phyloP scores from a whole-genome alignment of 2,888 invertebrate genomes.

The Lithophane semibrunnea region DNA sequence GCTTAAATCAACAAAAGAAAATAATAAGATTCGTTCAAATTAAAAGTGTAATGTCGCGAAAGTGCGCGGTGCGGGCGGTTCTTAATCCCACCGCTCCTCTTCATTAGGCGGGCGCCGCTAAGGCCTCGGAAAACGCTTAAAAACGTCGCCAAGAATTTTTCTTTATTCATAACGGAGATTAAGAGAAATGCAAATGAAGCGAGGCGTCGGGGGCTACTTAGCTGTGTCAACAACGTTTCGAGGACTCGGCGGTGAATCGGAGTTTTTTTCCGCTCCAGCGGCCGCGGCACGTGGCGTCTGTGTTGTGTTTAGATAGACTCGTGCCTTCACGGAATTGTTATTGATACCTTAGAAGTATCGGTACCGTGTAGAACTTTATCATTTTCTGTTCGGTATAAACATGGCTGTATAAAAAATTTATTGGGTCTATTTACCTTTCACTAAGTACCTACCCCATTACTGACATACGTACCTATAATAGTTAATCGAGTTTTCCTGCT shows the following conservation, averaged over 20 bases:
- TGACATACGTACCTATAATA: not conserved
- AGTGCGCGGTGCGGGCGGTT: slow-evolving; percentile 78
- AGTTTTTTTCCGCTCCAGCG: slow-evolving; percentile 74
- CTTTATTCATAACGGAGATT: slow-evolving; percentile 91
- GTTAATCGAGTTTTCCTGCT: too few relatives aligned
- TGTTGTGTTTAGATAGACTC: slow-evolving; percentile 38
- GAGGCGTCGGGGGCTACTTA: slow-evolving; percentile 88
- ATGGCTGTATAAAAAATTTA: not conserved
- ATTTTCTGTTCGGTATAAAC: not conserved
- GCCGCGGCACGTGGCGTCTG: slow-evolving; percentile 61
- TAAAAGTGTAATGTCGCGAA: slow-evolving; percentile 92
- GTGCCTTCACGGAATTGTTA: slow-evolving; percentile 40
- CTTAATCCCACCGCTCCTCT: slow-evolving; percentile 86
- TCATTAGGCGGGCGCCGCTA: slow-evolving; percentile 84
- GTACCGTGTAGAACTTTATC: slow-evolving; percentile 5
- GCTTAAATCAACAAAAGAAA: slow-evolving; percentile 93
- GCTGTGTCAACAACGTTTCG: slow-evolving; percentile 88
- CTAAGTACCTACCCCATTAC: not conserved
- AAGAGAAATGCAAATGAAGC: slow-evolving; percentile 90
- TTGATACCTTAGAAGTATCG: slow-evolving; percentile 16
- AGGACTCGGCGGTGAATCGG: slow-evolving; percentile 72
- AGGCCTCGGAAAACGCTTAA: slow-evolving; percentile 82
- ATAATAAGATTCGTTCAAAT: slow-evolving; percentile 93
- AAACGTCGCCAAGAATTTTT: slow-evolving; percentile 88
- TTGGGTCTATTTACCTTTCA: not conserved